Evolutionary conservation across 2,113 vertebrate genomes (phyloP).

Genomic region (Sphyrna mokarran): DNA sequence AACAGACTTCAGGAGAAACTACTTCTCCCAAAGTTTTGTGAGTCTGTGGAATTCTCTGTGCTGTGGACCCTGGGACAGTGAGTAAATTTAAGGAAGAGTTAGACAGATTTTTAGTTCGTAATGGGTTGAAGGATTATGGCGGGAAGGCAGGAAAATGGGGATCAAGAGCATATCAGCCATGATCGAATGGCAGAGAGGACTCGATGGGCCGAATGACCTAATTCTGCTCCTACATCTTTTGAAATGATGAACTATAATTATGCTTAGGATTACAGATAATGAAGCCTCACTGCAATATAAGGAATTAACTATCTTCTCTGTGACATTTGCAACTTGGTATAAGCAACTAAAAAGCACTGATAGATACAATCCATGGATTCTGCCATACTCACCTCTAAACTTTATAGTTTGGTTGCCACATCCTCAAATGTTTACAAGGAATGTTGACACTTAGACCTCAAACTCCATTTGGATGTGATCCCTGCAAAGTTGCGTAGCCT

Average conservation of each 20-base stretch:
- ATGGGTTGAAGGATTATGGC: no score
- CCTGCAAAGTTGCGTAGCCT: neutral
- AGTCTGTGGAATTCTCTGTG: no score
- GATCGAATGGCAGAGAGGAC: no score
- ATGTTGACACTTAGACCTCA: neutral
- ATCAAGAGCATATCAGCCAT: no score
- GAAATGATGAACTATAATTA: neutral
- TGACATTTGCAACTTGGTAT: neutral
- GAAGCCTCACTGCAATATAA: neutral
- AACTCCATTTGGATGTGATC: neutral
- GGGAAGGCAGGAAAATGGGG: no score
- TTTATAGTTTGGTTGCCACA: neutral
- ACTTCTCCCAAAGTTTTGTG: no score
- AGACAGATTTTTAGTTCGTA: no score
- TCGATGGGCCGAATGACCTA: no score
- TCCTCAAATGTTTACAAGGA: neutral
- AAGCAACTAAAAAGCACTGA: neutral
- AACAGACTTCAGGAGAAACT: no score
- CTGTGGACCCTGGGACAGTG: no score
- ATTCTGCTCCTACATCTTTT: no score
- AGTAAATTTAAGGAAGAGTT: no score
- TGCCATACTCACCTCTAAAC: neutral
- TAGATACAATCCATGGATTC: neutral
- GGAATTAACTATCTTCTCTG: neutral
- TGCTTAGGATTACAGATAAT: neutral